phyloP scores from a whole-genome alignment of 2,797 vertebrate genomes.

The Diplodus sargus region DNA sequence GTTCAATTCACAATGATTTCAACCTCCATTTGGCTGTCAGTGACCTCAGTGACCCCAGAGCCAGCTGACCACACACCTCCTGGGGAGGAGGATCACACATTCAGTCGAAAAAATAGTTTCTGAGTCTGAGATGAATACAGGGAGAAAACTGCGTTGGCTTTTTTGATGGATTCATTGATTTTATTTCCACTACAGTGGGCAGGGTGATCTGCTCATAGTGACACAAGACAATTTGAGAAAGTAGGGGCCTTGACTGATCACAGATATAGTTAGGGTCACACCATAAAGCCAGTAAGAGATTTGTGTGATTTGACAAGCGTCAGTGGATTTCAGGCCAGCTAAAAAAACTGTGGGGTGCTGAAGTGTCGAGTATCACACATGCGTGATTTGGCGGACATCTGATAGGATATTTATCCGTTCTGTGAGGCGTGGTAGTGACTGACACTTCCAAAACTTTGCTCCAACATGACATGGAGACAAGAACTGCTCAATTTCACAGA shows the following conservation, averaged over 20 bases:
- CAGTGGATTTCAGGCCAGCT: neutral
- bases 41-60: constrained; percentile 25
- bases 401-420: neutral
- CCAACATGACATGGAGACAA: neutral
- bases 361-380: neutral
- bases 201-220: neutral
- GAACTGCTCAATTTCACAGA: neutral
- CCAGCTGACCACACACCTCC: constrained; percentile 7
- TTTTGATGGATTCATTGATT: neutral
- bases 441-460: neutral
- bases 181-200: neutral
- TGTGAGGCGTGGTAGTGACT: neutral
- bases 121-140: neutral
- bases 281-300: neutral
- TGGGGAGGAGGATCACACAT: neutral
- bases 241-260: neutral
- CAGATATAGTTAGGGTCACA: neutral
- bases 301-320: neutral
- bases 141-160: neutral
- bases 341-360: no score
- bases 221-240: neutral
- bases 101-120: neutral
- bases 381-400: neutral
- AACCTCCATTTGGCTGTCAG: constrained; percentile 16
- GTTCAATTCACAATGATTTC: constrained; percentile 19